Conservation (phyloP, 2,888 invertebrate genomes). For the Oxyscelio sp. region DNA sequence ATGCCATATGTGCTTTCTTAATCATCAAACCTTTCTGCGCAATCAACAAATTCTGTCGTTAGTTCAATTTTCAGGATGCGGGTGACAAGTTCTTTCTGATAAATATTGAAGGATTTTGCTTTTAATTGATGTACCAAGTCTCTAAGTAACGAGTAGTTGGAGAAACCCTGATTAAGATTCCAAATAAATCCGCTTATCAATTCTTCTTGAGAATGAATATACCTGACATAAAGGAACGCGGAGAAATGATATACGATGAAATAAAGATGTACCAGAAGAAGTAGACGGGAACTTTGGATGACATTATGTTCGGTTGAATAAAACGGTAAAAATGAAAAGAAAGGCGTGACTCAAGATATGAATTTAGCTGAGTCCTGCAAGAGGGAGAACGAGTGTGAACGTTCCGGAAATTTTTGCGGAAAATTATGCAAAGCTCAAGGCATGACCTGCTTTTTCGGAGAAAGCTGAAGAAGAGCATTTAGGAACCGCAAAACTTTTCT, state of each 20-base stretch:
- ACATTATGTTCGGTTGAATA: slow-evolving; percentile 47
- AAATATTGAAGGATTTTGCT: neutral
- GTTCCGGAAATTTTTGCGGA: too few relatives aligned
- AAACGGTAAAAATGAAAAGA: too few relatives aligned
- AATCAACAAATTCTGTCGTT: too few relatives aligned
- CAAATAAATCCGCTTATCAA: slow-evolving; percentile 44
- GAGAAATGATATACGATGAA: slow-evolving; percentile 48
- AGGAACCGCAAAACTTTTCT: slow-evolving; percentile 46
- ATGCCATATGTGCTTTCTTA: slow-evolving; percentile 60
- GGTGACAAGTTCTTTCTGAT: too few relatives aligned
- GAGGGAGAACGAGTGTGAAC: too few relatives aligned
- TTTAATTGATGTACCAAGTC: slow-evolving; percentile 8
- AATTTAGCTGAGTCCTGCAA: too few relatives aligned
- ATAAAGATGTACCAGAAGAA: slow-evolving; percentile 34
- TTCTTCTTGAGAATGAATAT: slow-evolving; percentile 32
- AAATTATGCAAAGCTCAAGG: slow-evolving; percentile 66
- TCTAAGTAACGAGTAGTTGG: slow-evolving; percentile 26
- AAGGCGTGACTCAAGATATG: too few relatives aligned
- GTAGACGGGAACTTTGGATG: slow-evolving; percentile 34
- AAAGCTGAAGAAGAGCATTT: slow-evolving; percentile 19
- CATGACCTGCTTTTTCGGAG: slow-evolving; percentile 47
- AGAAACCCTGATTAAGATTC: slow-evolving; percentile 36
- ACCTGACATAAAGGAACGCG: slow-evolving; percentile 10
- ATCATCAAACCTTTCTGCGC: too few relatives aligned
- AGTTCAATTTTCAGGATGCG: too few relatives aligned